A percentile compares a stretch with the other conserved stretches of the same genome.
phyloP scores from a whole-genome alignment of 1,140 invertebrate genomes.

The Bombus impatiens region DNA sequence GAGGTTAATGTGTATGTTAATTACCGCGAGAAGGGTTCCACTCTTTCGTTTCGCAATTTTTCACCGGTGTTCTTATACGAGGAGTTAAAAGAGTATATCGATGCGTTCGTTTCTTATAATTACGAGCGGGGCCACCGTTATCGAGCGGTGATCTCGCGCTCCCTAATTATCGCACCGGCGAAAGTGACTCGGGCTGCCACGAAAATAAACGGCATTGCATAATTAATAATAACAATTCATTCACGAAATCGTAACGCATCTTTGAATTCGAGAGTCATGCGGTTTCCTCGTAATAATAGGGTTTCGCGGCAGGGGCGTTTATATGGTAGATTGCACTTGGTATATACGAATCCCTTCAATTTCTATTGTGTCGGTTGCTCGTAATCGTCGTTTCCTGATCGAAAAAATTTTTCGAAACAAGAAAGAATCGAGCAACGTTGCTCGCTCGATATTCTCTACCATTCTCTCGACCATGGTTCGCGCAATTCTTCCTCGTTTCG shows the following conservation, averaged over 20 bases:
- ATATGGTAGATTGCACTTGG: not conserved
- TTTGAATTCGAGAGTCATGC: conserved; percentile 3
- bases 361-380: not conserved
- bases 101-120: conserved; percentile 46
- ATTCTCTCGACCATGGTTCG: not conserved
- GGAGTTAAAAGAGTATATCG: not conserved
- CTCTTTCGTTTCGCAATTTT: not conserved
- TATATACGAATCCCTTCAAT: too few relatives aligned
- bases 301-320: not conserved
- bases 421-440: not conserved
- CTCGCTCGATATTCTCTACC: not conserved
- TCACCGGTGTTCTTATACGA: not conserved
- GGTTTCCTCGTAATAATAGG: conserved; percentile 13
- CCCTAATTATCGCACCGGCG: conserved; percentile 57
- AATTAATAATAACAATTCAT: conserved; percentile 56
- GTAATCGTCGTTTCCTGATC: not conserved
- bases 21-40: not conserved
- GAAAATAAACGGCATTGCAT: conserved; percentile 48
- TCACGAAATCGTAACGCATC: conserved; percentile 27
- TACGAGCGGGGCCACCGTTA: conserved; percentile 2
- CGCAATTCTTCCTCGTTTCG: not conserved
- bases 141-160: conserved; percentile 37
- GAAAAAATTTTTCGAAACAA: not conserved
- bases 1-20: not conserved
- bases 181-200: conserved; percentile 40